Base-by-base conservation (phyloP, 2,888 invertebrate genomes). In the Nymphalis c-album region DNA sequence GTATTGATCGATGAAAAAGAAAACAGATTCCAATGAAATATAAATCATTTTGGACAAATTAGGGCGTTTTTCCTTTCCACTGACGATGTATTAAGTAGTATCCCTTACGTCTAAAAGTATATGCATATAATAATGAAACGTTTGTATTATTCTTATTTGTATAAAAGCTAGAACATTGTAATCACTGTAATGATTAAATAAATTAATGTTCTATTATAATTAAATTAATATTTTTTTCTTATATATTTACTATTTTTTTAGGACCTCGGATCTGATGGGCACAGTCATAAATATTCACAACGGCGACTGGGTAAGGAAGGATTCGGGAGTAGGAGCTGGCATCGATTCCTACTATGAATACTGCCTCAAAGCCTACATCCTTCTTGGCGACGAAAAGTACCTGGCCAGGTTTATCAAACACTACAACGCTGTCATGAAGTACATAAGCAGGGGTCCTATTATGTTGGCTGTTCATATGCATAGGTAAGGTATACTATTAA, bases 291-390 rank as follows among this genome's bases (percentile, higher is more conserved):
- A 99, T 90, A 96, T 99, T n/a, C 97, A 99, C 85, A 98, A 97
- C 3, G 99, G 99, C 0, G 98, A 99, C 87, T 99, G 99, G 99
- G 96, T 99, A 7, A 94, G 99, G 58, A 94, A 98, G 79, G 99
- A 99, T 86, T 97, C 98, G 1, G 98, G 99, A 1, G 98, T 99
- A 8, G 99, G 99, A n/a, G 99, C 99, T 17, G 99, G 99, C 35
- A 98, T 99, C 76, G 99, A 99, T 89, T 98, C 98, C 0, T 99
- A 99, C 87, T 99, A 99, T 83, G 99, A 99, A 87, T 99, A 99
- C 87, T 97, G 98, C 73, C 94, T 99, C 45, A 99, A 99, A 87
- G 98, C 98, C 0, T 99, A 99, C 87, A 97, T 99, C 74, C 93
- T 99, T 64, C 94, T 99, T 7, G 97, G 97, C 0, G 99, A 99